Conservation (phyloP, 2,797 vertebrate species). For the Darevskia nairensis region DNA sequence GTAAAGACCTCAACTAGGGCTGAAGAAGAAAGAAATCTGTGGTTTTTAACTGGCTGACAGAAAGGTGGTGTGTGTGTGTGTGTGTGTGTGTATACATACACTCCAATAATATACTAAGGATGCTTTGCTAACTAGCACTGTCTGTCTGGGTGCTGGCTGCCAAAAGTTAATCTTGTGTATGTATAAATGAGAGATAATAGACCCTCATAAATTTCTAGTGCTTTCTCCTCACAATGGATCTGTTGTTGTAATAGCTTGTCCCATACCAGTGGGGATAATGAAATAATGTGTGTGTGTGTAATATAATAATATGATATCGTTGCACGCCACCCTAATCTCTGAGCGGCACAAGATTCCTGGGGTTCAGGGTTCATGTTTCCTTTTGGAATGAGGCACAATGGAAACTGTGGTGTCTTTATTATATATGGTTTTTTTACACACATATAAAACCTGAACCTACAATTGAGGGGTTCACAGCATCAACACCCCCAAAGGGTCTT, state of each 20-base stretch:
- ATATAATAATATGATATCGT: neutral
- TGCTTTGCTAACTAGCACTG: neutral
- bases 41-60: neutral
- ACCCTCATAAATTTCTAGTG: too few relatives aligned
- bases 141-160: neutral
- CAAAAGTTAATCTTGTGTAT: neutral
- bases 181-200: neutral
- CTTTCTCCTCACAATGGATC: neutral
- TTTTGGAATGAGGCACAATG: too few relatives aligned
- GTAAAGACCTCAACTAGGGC: neutral
- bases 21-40: neutral
- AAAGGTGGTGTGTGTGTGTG: neutral
- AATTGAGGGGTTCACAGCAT: too few relatives aligned
- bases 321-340: too few relatives aligned
- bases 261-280: neutral
- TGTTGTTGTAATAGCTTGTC: neutral
- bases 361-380: too few relatives aligned
- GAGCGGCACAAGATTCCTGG: too few relatives aligned
- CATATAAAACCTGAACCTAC: too few relatives aligned
- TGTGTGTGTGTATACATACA: neutral
- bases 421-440: too few relatives aligned
- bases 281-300: constrained; percentile 27
- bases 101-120: neutral
- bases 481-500: too few relatives aligned
- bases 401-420: too few relatives aligned